Percentiles rank a stretch among this genome's conserved stretches.
These are phyloP conservation scores for Bryconaethiops microstoma DNA, from an alignment of 2,797 vertebrate genomes.

Conservation along the genomic window DNA sequence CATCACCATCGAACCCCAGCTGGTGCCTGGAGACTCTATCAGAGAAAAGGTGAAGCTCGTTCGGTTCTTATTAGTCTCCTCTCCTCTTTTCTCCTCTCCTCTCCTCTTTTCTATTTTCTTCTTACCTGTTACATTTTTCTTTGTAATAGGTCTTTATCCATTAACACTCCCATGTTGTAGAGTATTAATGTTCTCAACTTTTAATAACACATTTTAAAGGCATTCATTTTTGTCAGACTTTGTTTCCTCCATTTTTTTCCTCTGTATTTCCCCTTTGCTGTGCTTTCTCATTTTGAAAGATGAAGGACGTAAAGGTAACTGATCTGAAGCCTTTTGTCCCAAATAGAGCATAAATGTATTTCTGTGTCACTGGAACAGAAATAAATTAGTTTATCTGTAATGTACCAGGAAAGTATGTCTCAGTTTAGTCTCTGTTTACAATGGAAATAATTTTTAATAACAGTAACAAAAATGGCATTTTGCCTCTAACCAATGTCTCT, in stretches of 20 bases:
- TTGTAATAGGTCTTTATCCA: no score
- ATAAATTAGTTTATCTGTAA: not conserved
- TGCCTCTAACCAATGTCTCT: constrained; percentile 15
- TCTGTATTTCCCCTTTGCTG: constrained; percentile 16
- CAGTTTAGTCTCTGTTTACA: not conserved
- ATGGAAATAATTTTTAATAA: not conserved
- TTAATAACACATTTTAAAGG: no score
- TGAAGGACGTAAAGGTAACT: constrained; percentile 83
- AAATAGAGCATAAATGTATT: not conserved
- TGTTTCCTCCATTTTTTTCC: not conserved
- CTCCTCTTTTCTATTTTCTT: not conserved
- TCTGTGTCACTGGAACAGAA: not conserved
- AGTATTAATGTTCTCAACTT: no score
- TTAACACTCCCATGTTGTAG: no score
- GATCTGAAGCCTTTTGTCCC: constrained; percentile 8
- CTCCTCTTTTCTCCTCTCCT: not conserved
- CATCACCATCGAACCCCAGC: constrained; percentile 93
- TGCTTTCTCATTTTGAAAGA: constrained; percentile 74
- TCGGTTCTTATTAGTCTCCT: not conserved
- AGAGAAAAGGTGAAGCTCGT: constrained; percentile 85
- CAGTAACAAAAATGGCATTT: not conserved
- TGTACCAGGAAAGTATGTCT: not conserved
- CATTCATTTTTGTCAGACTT: not conserved
- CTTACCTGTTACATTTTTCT: not conserved
- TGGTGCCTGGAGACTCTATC: constrained; percentile 88